phyloP scores from a whole-genome alignment of 2,797 vertebrate species.

The Pantherophis alleghaniensis region DNA sequence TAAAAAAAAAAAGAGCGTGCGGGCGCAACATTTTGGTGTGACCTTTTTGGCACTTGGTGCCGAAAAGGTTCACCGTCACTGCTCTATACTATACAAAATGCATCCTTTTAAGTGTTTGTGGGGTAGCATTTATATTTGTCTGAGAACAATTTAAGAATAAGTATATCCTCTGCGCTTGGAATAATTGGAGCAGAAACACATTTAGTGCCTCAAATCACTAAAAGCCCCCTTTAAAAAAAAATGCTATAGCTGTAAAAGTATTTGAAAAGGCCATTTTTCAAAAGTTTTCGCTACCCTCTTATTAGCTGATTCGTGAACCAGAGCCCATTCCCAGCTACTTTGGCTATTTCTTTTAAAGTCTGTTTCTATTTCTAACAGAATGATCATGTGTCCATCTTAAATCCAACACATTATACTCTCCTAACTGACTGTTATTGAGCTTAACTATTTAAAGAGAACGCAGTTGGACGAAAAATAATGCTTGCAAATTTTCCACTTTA shows the following conservation, averaged over 20 bases:
- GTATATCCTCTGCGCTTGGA: constrained; percentile 39
- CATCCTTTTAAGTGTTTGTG: background rate
- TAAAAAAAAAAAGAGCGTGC: too few species aligned
- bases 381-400: constrained; percentile 42
- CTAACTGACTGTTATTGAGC: constrained; percentile 35
- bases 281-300: constrained; percentile 32
- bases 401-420: constrained; percentile 24
- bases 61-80: too few species aligned
- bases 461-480: background rate
- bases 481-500: constrained; percentile 14
- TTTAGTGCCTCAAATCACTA: constrained; percentile 54
- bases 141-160: constrained; percentile 48
- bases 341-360: constrained; percentile 39
- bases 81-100: background rate
- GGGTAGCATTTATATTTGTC: constrained; percentile 34
- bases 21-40: too few species aligned
- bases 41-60: too few species aligned
- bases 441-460: constrained; percentile 40
- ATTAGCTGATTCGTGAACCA: background rate
- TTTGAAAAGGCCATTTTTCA: constrained; percentile 48
- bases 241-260: constrained; percentile 48
- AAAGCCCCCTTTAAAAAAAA: constrained; percentile 16
- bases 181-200: constrained; percentile 50
- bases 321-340: constrained; percentile 18
- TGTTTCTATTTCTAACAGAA: constrained; percentile 57